Evolutionary conservation across 2,113 vertebrate species (phyloP), one percentile per base, ranked within the genome.

Genomic region (Crotophaga sulcirostris): DNA sequence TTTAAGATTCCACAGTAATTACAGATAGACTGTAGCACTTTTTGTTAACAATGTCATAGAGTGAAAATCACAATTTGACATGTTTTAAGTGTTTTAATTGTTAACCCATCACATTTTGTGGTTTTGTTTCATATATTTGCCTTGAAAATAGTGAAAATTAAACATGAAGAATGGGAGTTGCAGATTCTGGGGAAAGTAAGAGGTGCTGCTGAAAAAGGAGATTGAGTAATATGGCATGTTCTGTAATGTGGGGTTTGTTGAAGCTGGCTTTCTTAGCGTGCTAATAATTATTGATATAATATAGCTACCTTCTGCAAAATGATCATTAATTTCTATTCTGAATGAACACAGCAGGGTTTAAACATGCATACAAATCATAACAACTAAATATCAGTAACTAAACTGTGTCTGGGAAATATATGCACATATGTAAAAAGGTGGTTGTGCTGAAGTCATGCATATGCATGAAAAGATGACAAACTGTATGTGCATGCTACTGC

Each of bases 391-490:
- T 93, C n/a, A 2, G 78, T 84, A 68, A 59, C 82, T 94, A 92
- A 93, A 88, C 33, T 83, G 28, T 76, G 62, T 63, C 63, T 93
- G 52, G 59, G 86, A 97, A 97, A 95, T 93, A 90, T 88, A 97
- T 93, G 92, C 90, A 97, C 81, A 94, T 84, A 95, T 84, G 83
- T 82, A 91, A 94, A 97, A 90, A 79, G 49, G 36, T 42, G 94
- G 58, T 93, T 97, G 92, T 76, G 56, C 34, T 75, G 80, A 92
- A 93, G 0, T 19, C 47, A 96, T 96, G 84, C 86, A 97, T 97
- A 96, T 96, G 84, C 84, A 97, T 96, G 64, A 96, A 90, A 87
- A 94, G 91, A 92, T 93, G 90, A 97, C 89, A 96, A 93, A 96
- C 68, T 96, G 81, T 47, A 93, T 87, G 92, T 89, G 84, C 92